phyloP scores from a whole-genome alignment of 2,888 invertebrate species.

The Ochropleura leucogaster region DNA sequence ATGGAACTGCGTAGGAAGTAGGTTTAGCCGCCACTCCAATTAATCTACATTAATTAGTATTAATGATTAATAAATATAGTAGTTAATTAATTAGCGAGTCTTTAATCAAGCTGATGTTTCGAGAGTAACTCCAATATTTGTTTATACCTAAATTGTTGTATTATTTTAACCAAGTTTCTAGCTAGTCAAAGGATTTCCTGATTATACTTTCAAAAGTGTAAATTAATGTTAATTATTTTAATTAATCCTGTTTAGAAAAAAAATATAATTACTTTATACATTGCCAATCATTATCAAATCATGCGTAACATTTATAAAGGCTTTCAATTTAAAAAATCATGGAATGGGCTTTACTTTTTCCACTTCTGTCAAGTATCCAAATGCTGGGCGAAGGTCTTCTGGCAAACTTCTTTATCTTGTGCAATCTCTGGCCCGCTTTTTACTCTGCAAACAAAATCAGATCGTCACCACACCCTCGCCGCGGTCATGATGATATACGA shows the following conservation, averaged over 20 bases:
- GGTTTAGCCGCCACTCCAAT: not conserved
- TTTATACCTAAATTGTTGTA: slow-evolving; percentile 14
- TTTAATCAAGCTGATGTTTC: slow-evolving; percentile 42
- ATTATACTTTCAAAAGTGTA: slow-evolving; percentile 1
- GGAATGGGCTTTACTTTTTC: no score
- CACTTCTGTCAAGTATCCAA: no score
- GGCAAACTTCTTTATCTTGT: no score
- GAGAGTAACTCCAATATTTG: slow-evolving; percentile 42
- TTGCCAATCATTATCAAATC: not conserved
- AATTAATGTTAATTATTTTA: not conserved
- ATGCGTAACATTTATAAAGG: not conserved
- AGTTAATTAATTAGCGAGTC: slow-evolving; percentile 26
- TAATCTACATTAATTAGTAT: slow-evolving; percentile 16
- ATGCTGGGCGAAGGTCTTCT: no score
- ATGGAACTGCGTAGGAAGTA: no score
- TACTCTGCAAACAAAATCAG: no score
- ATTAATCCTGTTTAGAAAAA: not conserved
- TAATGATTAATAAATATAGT: slow-evolving; percentile 11
- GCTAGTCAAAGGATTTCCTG: slow-evolving; percentile 5
- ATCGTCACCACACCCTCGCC: no score
- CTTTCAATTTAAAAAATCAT: not conserved
- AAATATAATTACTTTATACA: not conserved
- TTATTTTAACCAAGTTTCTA: slow-evolving; percentile 16
- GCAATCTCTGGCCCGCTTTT: no score
- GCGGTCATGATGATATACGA: no score